Conservation (phyloP, 2,888 invertebrate genomes). For the Erynnis tages region DNA sequence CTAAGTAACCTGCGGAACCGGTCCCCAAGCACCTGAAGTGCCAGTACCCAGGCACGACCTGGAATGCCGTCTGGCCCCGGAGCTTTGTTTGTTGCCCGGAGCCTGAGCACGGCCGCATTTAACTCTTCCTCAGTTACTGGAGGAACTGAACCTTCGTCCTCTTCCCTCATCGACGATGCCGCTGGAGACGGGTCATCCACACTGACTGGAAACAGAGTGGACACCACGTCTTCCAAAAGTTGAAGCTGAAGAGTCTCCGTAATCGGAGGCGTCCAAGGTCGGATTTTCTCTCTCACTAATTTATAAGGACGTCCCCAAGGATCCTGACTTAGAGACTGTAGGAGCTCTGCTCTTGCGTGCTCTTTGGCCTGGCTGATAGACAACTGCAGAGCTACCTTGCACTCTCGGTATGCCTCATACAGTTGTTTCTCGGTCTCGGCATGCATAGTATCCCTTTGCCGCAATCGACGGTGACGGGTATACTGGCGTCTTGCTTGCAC, state of each 20-base stretch:
- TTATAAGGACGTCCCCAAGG: conserved; percentile 31
- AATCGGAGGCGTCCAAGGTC: conserved; percentile 3
- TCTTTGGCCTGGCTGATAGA: conserved; percentile 13
- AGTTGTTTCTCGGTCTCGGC: background rate
- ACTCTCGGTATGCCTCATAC: background rate
- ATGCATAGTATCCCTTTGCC: background rate
- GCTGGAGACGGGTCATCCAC: background rate
- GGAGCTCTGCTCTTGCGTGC: background rate
- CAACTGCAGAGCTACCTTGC: background rate
- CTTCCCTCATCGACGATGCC: background rate
- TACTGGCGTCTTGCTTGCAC: background rate
- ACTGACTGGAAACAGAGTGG: background rate
- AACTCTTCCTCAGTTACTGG: conserved; percentile 7
- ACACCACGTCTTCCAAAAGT: background rate
- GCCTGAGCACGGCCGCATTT: background rate
- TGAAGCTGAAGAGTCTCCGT: conserved; percentile 3
- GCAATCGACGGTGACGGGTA: background rate
- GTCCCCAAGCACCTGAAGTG: background rate
- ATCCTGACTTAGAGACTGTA: conserved; percentile 14
- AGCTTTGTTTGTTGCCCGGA: conserved; percentile 22
- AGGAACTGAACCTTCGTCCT: background rate
- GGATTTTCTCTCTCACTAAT: conserved; percentile 26
- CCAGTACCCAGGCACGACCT: conserved; percentile 18
- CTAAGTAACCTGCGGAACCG: conserved; percentile 20
- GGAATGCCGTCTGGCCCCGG: conserved; percentile 32